Percentiles rank a stretch among this genome's conserved stretches.
These are phyloP conservation scores for Trogon melanurus DNA, from an alignment of 2,113 vertebrate species.

Conservation along the genomic window DNA sequence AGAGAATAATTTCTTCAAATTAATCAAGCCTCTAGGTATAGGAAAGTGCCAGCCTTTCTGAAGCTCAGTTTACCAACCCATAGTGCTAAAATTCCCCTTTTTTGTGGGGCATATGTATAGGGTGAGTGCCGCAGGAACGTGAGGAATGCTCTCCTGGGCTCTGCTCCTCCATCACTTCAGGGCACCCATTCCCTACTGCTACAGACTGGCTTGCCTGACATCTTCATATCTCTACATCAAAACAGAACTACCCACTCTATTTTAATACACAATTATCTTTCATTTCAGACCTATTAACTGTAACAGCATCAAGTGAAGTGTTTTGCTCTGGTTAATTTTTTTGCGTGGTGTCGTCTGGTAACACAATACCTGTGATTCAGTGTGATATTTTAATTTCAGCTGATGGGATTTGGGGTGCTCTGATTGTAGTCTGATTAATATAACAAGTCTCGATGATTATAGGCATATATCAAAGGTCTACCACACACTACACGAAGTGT, in stretches of 20 bases:
- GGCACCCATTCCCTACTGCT: conserved; percentile 40
- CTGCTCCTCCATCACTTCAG: conserved; percentile 18
- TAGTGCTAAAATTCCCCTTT: not conserved
- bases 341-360: not conserved
- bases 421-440: not conserved
- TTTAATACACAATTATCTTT: conserved; percentile 54
- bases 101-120: not conserved
- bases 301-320: not conserved
- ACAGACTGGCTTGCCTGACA: conserved; percentile 3
- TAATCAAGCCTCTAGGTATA: conserved; percentile 28
- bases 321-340: conserved; percentile 19
- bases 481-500: not conserved
- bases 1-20: not conserved
- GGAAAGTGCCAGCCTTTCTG: not conserved
- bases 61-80: not conserved
- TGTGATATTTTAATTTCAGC: not conserved
- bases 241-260: conserved; percentile 55
- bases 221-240: conserved; percentile 57
- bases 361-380: not conserved
- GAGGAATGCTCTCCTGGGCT: conserved; percentile 41
- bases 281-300: conserved; percentile 48
- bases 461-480: not conserved
- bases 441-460: not conserved
- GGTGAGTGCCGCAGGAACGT: conserved; percentile 35
- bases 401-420: not conserved